Percentiles rank a stretch among this genome's conserved stretches.
Evolutionary conservation across 2,113 vertebrate species (phyloP).

Genomic region (Asarcornis scutulata): DNA sequence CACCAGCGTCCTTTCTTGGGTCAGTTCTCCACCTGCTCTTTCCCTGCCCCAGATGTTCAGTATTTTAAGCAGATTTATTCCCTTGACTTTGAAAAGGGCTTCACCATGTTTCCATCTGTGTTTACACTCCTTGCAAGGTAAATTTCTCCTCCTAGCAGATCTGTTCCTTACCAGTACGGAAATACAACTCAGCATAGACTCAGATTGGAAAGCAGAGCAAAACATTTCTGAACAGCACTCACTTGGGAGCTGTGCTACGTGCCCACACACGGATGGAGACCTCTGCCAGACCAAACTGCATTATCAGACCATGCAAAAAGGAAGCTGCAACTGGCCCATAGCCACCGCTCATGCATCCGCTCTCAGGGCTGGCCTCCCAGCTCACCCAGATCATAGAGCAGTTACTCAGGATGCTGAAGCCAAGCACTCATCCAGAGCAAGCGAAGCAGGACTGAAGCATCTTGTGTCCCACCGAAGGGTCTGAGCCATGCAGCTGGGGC

Average conservation of each 20-base stretch:
- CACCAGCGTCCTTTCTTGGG: not conserved
- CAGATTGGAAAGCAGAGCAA: slow-evolving; percentile 36
- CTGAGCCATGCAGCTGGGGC: not conserved
- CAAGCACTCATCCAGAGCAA: not conserved
- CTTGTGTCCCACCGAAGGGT: rapidly evolving
- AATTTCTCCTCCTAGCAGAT: slow-evolving; percentile 20
- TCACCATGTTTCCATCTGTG: slow-evolving; percentile 37
- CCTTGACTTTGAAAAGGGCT: slow-evolving; percentile 38
- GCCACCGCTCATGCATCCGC: not conserved
- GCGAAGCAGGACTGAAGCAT: not conserved
- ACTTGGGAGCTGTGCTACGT: slow-evolving; percentile 4
- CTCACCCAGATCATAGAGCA: not conserved
- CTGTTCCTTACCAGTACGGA: slow-evolving; percentile 20
- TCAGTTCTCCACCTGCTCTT: not conserved
- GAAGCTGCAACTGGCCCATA: not conserved
- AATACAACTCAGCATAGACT: not conserved
- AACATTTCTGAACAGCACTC: not conserved
- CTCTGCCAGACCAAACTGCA: not conserved
- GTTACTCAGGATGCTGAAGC: not conserved
- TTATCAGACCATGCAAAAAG: not conserved
- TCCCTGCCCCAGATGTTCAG: not conserved
- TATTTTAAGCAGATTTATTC: slow-evolving; percentile 31
- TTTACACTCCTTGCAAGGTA: slow-evolving; percentile 19
- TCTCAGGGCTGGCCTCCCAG: not conserved
- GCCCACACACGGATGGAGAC: not conserved